Evolutionary conservation across 2,113 vertebrate species (phyloP), one percentile per base, ranked within the genome.

Genomic region (Herpetotheres cachinnans): DNA sequence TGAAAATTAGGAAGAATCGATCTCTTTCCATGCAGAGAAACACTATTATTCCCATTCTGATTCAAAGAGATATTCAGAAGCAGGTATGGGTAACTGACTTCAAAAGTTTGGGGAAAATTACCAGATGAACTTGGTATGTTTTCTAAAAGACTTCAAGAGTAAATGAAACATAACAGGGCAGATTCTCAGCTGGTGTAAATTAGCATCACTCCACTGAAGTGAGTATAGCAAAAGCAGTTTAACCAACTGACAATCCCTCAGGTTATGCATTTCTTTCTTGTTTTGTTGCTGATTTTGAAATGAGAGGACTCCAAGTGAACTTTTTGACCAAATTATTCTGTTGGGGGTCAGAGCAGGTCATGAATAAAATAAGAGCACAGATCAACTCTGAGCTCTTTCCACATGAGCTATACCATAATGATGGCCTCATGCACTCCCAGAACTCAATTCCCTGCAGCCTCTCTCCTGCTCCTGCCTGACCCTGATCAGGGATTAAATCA

Each of bases 391-490:
- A 72, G 81, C 49, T 80, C 58, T 92, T 97, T 96, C 94, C 93
- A 80, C 94, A 80, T 94, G 94, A 97, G 46, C 91, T 95, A 50
- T 56, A 56, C 46, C 46, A 72, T 97, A 93, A 94, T 89, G 71
- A 50, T 50, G 84, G 70, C 73, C 91, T 87, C 62, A 20, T 81
- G 78, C 46, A 27, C 70, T 82, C 69, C 59, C 77, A 85, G 77
- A 96, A 89, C 71, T 82, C 0, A 8, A 82, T 96, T 95, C 94
- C 84, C 91, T 70, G 89, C 78, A 95, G 94, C 94, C 25, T 89
- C 52, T 85, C 54, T 84, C 46, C 52, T 92, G 36, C 74, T 89
- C 62, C 83, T 93, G 54, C 58, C 38, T 91, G 78, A 90, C 49
- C 62, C 70, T 79, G 38, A 86, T 93, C 66, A 95, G 54, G 90